Conservation (phyloP, 2,113 vertebrate species). For the Sporophila hypoxantha region DNA sequence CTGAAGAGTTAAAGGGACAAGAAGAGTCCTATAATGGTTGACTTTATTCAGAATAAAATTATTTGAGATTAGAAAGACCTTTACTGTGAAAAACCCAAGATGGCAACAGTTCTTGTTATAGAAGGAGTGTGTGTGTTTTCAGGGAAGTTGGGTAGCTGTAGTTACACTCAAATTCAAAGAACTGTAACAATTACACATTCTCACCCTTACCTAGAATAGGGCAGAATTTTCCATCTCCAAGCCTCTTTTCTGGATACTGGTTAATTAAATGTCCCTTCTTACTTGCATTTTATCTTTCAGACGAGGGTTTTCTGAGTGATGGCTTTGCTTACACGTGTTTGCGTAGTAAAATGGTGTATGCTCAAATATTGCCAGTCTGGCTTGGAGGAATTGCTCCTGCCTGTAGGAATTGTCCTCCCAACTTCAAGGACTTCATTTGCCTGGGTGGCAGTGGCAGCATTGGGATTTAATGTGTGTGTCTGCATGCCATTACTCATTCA, state of each 20-base stretch:
- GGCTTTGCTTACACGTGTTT: slow-evolving; percentile 3
- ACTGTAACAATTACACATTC: neutral
- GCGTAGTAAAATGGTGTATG: neutral
- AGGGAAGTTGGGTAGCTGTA: neutral
- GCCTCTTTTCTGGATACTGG: neutral
- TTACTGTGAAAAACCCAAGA: neutral
- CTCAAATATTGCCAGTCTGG: neutral
- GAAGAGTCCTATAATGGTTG: neutral
- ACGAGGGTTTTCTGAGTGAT: neutral
- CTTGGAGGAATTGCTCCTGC: neutral
- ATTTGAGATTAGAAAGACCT: neutral
- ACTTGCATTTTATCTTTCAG: neutral
- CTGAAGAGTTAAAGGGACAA: neutral
- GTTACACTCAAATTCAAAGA: neutral
- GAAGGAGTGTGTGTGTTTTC: neutral
- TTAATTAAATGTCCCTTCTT: slow-evolving; percentile 24
- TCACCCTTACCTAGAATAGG: neutral
- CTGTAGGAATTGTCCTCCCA: neutral
- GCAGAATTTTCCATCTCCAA: neutral
- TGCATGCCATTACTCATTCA: neutral
- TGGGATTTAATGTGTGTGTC: neutral
- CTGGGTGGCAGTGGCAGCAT: neutral
- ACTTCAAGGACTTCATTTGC: slow-evolving; percentile 43
- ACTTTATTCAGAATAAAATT: neutral
- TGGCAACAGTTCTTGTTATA: neutral